Evolutionary conservation across 2,888 invertebrate genomes (phyloP).

Genomic region (Nebria brevicollis): DNA sequence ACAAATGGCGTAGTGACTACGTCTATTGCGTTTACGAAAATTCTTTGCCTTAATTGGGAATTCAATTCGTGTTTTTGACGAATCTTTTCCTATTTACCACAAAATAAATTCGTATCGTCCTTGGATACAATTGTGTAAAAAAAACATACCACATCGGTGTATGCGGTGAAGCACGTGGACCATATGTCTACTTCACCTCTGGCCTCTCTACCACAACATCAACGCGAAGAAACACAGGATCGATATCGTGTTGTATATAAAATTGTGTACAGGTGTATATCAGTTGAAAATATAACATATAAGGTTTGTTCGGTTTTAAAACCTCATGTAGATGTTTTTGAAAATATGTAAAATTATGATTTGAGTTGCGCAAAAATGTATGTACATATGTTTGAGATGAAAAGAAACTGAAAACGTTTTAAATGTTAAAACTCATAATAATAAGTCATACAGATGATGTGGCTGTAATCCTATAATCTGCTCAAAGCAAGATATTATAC

Average conservation of each 20-base stretch:
- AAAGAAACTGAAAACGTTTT: neutral
- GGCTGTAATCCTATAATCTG: constrained; percentile 1
- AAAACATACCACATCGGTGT: neutral
- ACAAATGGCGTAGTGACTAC: no score
- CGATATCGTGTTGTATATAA: neutral
- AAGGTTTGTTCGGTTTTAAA: neutral
- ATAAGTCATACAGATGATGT: neutral
- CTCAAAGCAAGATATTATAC: neutral
- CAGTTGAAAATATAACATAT: neutral
- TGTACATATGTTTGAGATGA: no score
- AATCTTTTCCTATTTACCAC: no score
- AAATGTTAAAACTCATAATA: neutral
- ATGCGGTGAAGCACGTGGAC: neutral
- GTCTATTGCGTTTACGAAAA: no score
- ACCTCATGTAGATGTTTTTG: neutral
- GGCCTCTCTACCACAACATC: no score
- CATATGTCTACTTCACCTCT: neutral
- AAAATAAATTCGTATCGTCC: neutral
- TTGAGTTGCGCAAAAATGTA: no score
- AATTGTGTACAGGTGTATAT: neutral
- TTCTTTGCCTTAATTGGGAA: no score
- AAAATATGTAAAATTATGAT: neutral
- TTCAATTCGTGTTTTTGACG: no score
- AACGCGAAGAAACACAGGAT: neutral
- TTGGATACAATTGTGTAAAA: neutral